These are phyloP conservation scores for Drosophila robusta DNA, from an alignment of 2,888 invertebrate genomes.

Conservation along the genomic window DNA sequence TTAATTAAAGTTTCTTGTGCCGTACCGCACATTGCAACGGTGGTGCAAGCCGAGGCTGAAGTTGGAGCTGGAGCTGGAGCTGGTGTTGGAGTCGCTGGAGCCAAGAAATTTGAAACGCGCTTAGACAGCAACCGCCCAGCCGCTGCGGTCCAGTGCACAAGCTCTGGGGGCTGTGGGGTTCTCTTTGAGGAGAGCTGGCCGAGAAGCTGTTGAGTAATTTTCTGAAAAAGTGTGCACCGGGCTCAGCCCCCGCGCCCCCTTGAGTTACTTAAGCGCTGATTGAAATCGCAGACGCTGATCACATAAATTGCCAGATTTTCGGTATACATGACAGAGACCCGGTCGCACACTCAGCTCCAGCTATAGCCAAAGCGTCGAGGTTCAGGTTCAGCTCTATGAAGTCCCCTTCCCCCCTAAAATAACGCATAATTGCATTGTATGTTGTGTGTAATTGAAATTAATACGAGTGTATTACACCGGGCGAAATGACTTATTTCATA, in stretches of 20 bases:
- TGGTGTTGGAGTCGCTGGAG: constrained; percentile 12
- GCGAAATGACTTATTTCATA: constrained; percentile 75
- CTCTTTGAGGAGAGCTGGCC: constrained; percentile 20
- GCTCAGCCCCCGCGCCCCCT: constrained; percentile 9
- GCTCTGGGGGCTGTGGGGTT: constrained; percentile 1
- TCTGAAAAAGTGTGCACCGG: constrained; percentile 38
- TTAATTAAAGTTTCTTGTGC: constrained; percentile 80
- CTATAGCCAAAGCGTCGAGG: constrained; percentile 12
- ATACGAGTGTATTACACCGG: constrained; percentile 77
- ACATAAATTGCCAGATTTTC: constrained; percentile 83
- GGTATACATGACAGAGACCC: constrained; percentile 67
- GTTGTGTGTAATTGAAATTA: constrained; percentile 82
- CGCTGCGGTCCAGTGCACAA: constrained; percentile 27
- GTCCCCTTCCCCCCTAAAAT: constrained; percentile 2
- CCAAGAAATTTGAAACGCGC: constrained; percentile 74
- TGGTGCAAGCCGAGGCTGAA: constrained; percentile 1
- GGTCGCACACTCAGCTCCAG: constrained; percentile 14
- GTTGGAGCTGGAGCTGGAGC: neutral
- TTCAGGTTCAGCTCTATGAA: constrained; percentile 35
- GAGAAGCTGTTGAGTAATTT: constrained; percentile 81
- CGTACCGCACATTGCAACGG: constrained; percentile 18
- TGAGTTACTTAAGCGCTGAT: constrained; percentile 65
- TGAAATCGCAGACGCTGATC: constrained; percentile 82
- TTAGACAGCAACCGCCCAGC: constrained; percentile 52
- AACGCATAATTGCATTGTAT: constrained; percentile 82